Percentiles rank a stretch among this genome's conserved stretches.
These are phyloP conservation scores for Rhyzopertha dominica DNA, from an alignment of 1,140 invertebrate genomes.

Conservation along the genomic window DNA sequence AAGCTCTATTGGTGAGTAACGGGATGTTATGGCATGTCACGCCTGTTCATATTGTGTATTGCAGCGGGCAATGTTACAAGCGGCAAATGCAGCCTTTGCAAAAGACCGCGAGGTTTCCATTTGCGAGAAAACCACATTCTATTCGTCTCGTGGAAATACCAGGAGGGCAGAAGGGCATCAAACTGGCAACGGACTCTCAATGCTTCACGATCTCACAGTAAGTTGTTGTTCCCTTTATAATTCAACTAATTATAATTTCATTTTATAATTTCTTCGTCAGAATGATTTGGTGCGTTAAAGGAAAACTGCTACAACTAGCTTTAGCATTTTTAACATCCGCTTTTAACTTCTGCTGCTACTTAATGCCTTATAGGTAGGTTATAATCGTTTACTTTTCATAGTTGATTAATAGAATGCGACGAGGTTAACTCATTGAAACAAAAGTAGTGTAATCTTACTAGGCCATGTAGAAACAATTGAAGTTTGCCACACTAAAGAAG, in stretches of 20 bases:
- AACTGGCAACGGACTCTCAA: conserved; percentile 53
- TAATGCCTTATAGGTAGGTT: conserved; percentile 29
- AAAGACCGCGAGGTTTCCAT: conserved; percentile 53
- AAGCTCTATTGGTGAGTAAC: conserved; percentile 76
- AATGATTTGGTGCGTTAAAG: conserved; percentile 41
- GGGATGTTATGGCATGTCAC: neutral
- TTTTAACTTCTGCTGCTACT: conserved; percentile 56
- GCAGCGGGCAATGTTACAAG: conserved; percentile 60
- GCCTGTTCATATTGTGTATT: conserved; percentile 7
- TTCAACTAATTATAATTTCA: conserved; percentile 3
- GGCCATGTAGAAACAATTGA: no score
- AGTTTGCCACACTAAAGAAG: no score
- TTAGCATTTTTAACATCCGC: conserved; percentile 59
- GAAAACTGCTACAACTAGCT: conserved; percentile 59
- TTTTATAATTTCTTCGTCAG: conserved; percentile 9
- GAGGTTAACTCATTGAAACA: conserved; percentile 1
- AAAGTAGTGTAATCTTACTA: no score
- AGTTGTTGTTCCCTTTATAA: conserved; percentile 34
- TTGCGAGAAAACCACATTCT: conserved; percentile 63
- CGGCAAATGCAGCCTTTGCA: conserved; percentile 54
- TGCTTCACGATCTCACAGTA: conserved; percentile 59
- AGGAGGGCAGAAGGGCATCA: conserved; percentile 52
- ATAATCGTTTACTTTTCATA: neutral
- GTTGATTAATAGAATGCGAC: neutral
- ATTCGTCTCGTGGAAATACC: conserved; percentile 77